phyloP scores from a whole-genome alignment of 2,113 vertebrate genomes.

The Xiphophorus hellerii region DNA sequence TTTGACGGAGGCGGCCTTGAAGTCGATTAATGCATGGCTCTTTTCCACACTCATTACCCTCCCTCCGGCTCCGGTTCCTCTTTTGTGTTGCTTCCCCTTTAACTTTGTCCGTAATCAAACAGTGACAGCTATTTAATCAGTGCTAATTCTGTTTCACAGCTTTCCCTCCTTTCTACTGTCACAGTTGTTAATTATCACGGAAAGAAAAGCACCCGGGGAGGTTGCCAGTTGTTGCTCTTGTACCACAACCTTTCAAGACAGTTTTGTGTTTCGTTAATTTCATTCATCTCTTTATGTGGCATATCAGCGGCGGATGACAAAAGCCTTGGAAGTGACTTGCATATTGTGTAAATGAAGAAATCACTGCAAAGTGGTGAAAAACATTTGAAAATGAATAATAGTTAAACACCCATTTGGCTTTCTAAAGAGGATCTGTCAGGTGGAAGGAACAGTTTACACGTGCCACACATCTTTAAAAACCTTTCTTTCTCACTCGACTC shows the following conservation, averaged over 20 bases:
- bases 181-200: slow-evolving; percentile 82
- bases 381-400: slow-evolving; percentile 10
- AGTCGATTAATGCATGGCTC: slow-evolving; percentile 70
- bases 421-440: neutral
- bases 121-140: slow-evolving; percentile 86
- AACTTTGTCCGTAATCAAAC: slow-evolving; percentile 88
- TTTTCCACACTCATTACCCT: slow-evolving; percentile 85
- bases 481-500: neutral
- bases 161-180: slow-evolving; percentile 78
- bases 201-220: slow-evolving; percentile 83
- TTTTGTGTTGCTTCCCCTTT: slow-evolving; percentile 43
- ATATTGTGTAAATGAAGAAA: slow-evolving; percentile 26
- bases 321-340: slow-evolving; percentile 21
- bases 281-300: slow-evolving; percentile 43
- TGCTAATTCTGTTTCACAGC: slow-evolving; percentile 93
- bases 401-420: neutral
- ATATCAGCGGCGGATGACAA: slow-evolving; percentile 14
- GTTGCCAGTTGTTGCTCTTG: slow-evolving; percentile 50
- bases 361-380: slow-evolving; percentile 9
- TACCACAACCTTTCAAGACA: slow-evolving; percentile 47
- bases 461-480: neutral
- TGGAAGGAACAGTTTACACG: neutral
- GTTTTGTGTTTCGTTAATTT: slow-evolving; percentile 47
- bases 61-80: slow-evolving; percentile 71
- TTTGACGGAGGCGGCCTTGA: slow-evolving; percentile 61